phyloP scores from a whole-genome alignment of 1,140 invertebrate genomes.

The Antheraea mylitta region DNA sequence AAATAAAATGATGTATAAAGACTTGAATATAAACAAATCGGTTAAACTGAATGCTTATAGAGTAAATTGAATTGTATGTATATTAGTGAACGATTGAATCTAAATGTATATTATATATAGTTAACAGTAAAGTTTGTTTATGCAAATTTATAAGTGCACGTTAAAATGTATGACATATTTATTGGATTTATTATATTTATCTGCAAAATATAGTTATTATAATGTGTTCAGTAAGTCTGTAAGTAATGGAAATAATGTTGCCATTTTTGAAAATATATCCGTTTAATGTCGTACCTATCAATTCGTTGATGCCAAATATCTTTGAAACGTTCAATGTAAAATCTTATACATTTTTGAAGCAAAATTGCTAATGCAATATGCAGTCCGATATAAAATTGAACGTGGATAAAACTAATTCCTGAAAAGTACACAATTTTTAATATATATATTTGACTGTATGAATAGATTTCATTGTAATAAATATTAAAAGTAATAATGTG shows the following conservation, averaged over 20 bases:
- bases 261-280: constrained; percentile 3
- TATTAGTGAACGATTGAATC: constrained; percentile 55
- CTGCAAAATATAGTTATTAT: constrained; percentile 35
- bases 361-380: not conserved
- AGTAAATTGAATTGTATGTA: constrained; percentile 42
- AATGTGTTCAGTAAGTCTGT: constrained; percentile 42
- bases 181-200: constrained; percentile 44
- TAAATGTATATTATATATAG: constrained; percentile 14
- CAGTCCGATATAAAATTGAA: not conserved
- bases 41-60: constrained; percentile 57
- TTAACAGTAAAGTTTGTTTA: constrained; percentile 23
- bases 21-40: constrained; percentile 63
- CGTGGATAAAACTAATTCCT: not conserved
- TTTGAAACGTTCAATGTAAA: not conserved
- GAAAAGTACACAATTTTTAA: constrained; percentile 25
- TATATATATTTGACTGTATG: constrained; percentile 59
- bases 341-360: too few species aligned
- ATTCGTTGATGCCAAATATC: not conserved
- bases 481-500: constrained; percentile 25
- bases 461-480: constrained; percentile 75
- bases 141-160: constrained; percentile 47
- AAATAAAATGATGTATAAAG: constrained; percentile 64
- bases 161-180: constrained; percentile 46
- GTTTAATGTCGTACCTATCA: not conserved
- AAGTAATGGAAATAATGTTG: not conserved